Evolutionary conservation across 64 coral and sea anemone species (phyloP).

Genomic region (Exaiptasia diaphana): DNA sequence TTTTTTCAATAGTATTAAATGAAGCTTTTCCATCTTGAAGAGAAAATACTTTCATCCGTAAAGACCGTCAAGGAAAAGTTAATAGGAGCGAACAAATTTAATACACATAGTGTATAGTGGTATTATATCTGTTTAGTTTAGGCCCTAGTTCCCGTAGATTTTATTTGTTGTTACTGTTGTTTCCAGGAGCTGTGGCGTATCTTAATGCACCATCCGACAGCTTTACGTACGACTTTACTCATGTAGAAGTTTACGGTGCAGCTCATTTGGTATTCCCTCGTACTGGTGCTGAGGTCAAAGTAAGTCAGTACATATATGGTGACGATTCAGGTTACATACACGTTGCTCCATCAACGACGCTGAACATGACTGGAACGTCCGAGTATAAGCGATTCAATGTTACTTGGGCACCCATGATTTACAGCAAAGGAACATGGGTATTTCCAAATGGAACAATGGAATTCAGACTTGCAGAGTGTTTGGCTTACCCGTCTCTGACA

Average conservation of each 20-base stretch:
- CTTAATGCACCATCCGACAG: conserved; percentile 61
- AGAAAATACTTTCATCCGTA: no score
- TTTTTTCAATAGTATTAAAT: not conserved
- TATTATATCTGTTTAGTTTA: no score
- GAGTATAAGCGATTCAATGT: conserved; percentile 84
- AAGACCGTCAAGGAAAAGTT: no score
- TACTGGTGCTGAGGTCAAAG: conserved; percentile 45
- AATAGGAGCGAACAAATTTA: no score
- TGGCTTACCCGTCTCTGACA: conserved; percentile 52
- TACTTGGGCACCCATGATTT: conserved; percentile 86
- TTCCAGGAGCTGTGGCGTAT: conserved; percentile 78
- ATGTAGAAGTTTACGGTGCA: conserved; percentile 80
- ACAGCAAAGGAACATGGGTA: conserved; percentile 56
- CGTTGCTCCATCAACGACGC: conserved; percentile 66
- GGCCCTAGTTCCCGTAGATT: no score
- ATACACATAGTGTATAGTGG: no score
- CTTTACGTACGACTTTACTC: conserved; percentile 79
- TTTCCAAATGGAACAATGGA: conserved; percentile 94
- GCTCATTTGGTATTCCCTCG: conserved; percentile 79
- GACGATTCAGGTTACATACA: conserved; percentile 94
- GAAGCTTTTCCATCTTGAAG: not conserved
- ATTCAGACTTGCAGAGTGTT: conserved; percentile 58
- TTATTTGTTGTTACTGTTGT: no score
- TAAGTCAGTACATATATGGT: conserved; percentile 68
- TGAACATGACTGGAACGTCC: conserved; percentile 72